Conservation (phyloP, 1,140 invertebrate species). For the Heliconius eleuchia region DNA sequence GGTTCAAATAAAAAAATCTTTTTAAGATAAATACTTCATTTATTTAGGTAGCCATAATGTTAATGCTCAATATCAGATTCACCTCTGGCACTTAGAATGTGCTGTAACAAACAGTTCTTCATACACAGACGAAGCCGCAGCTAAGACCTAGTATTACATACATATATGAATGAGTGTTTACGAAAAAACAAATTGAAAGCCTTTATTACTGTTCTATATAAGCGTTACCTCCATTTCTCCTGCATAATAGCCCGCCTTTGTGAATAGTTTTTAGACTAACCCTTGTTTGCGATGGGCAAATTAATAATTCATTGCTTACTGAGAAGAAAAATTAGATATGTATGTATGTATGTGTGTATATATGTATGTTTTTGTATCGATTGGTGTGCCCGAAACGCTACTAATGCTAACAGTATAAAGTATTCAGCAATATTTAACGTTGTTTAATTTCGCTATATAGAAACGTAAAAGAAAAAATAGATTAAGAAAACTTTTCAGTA, state of each 20-base stretch:
- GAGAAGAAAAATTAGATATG: constrained; percentile 10
- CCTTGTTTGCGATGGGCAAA: constrained; percentile 1
- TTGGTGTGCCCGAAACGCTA: not conserved
- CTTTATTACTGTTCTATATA: not conserved
- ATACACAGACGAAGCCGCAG: too few species aligned
- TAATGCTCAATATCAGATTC: too few species aligned
- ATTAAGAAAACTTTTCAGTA: not conserved
- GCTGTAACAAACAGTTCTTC: not conserved
- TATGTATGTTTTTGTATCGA: constrained; percentile 3
- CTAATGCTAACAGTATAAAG: not conserved
- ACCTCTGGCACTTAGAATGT: not conserved
- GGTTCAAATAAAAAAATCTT: too few species aligned
- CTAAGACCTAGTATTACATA: not conserved
- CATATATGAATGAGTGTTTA: not conserved
- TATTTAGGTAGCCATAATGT: too few species aligned
- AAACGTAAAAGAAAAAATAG: not conserved
- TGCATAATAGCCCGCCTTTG: constrained; percentile 4
- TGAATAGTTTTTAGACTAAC: constrained; percentile 1
- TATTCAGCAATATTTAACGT: not conserved
- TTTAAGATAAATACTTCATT: too few species aligned
- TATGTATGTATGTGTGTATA: not conserved
- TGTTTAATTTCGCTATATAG: not conserved
- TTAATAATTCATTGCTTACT: constrained; percentile 9
- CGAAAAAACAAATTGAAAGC: not conserved
- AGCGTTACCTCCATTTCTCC: not conserved